Base-by-base conservation (phyloP, 1,140 invertebrate genomes). In the Ceratina japonica region DNA sequence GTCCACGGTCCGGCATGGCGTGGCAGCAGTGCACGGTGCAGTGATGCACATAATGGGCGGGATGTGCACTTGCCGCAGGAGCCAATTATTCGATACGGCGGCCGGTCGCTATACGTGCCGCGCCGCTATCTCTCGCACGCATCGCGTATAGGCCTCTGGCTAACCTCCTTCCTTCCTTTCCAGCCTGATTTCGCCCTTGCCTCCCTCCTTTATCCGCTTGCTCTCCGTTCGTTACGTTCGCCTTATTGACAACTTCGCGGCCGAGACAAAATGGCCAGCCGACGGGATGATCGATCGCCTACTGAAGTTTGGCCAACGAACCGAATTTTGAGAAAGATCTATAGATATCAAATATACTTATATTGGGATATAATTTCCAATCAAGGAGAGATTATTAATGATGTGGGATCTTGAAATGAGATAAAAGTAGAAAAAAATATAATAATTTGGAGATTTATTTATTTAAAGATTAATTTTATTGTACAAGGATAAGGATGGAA, bases 31-130 rank as follows among this genome's bases (percentile, higher is more conserved):
- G 82, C 88, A 89, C 86, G 89, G 89, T 84, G 89, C 87, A 88
- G 85, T 89, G 90, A 90, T 91, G 90, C 91, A 89, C 89, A 91
- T 92, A 92, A 92, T 91, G 89, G 89, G 87, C 89, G 89, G 89
- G 90, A 91, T 91, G 90, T 87, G 90, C 92, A 91, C 90, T 92
- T 92, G 92, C 92, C 91, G 91, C 91, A 88, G 91, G 91, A 92
- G 91, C 91, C 92, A 92, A 92, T 92, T 92, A 92, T 92, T 92
- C 91, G 91, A 92, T 92, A 91, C 90, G 87, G 89, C 86, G 86
- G 86, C 76, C 88, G 88, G 81, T 89, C 87, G 87, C 87, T 90
- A 80, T 86, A 91, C 87, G 89, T 89, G 88, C 88, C 87, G 37
- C 10, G 89, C 87, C 87, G 88, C 89, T 92, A 92, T 92, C 91